phyloP scores from a whole-genome alignment of 2,888 invertebrate genomes.

The Pachydiplax longipennis region DNA sequence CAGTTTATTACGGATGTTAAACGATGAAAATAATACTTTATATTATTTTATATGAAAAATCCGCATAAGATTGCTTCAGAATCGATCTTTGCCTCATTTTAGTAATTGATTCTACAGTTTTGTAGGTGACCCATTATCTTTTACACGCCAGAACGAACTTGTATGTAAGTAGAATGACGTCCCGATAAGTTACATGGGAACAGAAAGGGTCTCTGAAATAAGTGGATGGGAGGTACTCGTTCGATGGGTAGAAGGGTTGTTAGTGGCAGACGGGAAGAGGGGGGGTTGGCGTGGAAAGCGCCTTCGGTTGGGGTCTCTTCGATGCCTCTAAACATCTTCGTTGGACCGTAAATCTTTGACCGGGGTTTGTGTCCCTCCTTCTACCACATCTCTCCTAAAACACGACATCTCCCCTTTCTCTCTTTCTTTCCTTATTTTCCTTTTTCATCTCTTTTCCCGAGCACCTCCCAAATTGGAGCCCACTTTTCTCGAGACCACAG shows the following conservation, averaged over 20 bases:
- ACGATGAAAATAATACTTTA: too few relatives aligned
- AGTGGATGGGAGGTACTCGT: neutral
- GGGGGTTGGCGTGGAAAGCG: neutral
- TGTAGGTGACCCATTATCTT: too few relatives aligned
- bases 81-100: too few relatives aligned
- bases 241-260: neutral
- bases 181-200: neutral
- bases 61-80: too few relatives aligned
- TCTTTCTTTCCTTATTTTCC: neutral
- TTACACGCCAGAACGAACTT: too few relatives aligned
- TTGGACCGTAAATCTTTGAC: constrained; percentile 34
- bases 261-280: neutral
- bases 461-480: neutral
- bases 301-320: neutral
- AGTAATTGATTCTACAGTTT: too few relatives aligned
- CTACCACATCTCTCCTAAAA: neutral
- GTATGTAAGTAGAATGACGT: neutral
- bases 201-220: neutral
- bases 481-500: neutral
- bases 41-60: too few relatives aligned
- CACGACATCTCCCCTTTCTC: neutral
- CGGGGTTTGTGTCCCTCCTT: neutral
- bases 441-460: neutral
- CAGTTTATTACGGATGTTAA: too few relatives aligned
- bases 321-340: constrained; percentile 37